Evolutionary conservation across 2,113 vertebrate species (phyloP), one percentile per base, ranked within the genome.

Genomic region (Bubo blakistoni): DNA sequence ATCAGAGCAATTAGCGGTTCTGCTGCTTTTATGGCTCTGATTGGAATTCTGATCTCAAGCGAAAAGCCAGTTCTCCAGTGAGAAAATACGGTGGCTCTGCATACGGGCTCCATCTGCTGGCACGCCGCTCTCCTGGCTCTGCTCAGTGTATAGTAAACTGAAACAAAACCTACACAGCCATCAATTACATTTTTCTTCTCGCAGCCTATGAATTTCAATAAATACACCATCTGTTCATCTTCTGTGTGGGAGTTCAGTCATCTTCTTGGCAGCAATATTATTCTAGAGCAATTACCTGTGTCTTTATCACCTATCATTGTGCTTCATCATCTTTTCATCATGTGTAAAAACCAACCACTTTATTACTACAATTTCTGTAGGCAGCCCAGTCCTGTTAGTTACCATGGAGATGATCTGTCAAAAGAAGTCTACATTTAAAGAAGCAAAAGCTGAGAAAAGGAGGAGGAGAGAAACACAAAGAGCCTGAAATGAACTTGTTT

Each of bases 191-290:
- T 91, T 96, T 97, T 96, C 97, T 96, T 95, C 97, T 96, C 90
- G 44, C 96, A 97, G 97, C 96, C 98, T 97, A 96, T 97, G 98
- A 98, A 97, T 98, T 98, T 98, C 97, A 98, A 98, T 97, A 98
- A 98, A 97, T 96, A 96, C 81, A 86, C 98, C 98, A 98, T 98
- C 98, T 98, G 98, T 98, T 98, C 98, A 98, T 98, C 98, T 98
- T 98, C 98, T 98, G 96, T 97, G 98, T 98, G 96, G 98, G 98
- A 98, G 98, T 97, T 97, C 97, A 97, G 88, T 98, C 97, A 97
- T 98, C 97, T 95, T 97, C 93, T 97, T 98, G 98, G 98, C 98
- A 98, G 97, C 94, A 63, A 97, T 90, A 96, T 98, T 98, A 97
- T 98, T 97, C 98, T 96, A 87, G 94, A 94, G 97, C 97, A 98